Evolutionary conservation across 2,797 vertebrate species (phyloP).

Genomic region (Coendou prehensilis): DNA sequence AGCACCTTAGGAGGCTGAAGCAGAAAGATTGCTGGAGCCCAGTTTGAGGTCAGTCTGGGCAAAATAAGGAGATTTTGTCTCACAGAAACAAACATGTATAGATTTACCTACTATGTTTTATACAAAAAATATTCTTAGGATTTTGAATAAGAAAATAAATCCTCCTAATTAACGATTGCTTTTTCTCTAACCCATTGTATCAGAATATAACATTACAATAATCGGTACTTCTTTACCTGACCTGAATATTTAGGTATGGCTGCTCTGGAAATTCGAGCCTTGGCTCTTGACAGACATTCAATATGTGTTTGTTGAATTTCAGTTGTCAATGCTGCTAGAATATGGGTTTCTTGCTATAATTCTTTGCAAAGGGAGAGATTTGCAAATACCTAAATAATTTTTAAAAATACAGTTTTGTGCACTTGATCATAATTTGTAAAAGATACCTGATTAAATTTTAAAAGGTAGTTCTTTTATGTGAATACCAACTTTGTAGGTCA

Average conservation of each 20-base stretch:
- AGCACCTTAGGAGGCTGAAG: neutral
- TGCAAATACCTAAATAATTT: neutral
- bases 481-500: neutral
- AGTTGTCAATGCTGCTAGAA: neutral
- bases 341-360: neutral
- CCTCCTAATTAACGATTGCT: neutral
- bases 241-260: neutral
- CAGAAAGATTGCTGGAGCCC: neutral
- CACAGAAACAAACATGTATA: neutral
- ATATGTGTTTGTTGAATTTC: neutral
- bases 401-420: neutral
- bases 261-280: neutral
- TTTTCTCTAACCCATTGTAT: neutral
- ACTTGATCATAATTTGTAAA: neutral
- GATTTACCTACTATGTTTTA: neutral
- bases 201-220: neutral
- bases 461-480: neutral
- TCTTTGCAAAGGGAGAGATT: neutral
- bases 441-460: neutral
- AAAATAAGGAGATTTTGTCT: neutral
- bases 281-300: neutral
- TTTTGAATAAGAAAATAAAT: constrained; percentile 29
- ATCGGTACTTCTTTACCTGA: neutral
- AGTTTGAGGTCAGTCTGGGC: neutral
- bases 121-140: neutral